phyloP scores from a whole-genome alignment of 2,888 invertebrate species.

The Brenthis hecate region DNA sequence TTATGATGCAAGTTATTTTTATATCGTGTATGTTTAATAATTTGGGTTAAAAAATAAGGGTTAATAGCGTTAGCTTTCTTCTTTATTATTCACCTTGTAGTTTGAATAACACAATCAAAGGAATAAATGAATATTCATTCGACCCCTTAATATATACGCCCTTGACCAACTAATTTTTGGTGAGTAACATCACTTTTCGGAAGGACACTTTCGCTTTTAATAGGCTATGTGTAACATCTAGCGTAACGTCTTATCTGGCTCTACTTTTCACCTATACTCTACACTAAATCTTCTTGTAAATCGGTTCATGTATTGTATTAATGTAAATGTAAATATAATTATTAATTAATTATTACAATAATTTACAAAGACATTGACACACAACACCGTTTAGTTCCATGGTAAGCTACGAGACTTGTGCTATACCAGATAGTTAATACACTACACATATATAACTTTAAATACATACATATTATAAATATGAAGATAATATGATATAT shows the following conservation, averaged over 20 bases:
- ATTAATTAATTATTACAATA: too few relatives aligned
- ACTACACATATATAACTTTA: too few relatives aligned
- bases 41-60: too few relatives aligned
- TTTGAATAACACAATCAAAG: slow-evolving; percentile 15
- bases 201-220: slow-evolving; percentile 12
- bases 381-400: too few relatives aligned
- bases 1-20: too few relatives aligned
- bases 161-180: slow-evolving; percentile 28
- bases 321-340: too few relatives aligned
- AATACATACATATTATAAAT: too few relatives aligned
- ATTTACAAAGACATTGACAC: too few relatives aligned
- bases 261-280: slow-evolving; percentile 1
- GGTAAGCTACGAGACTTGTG: too few relatives aligned
- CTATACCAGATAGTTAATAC: too few relatives aligned
- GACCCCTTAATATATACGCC: slow-evolving; percentile 25
- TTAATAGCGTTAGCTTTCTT: not conserved
- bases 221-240: not conserved
- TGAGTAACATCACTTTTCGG: slow-evolving; percentile 18
- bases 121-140: slow-evolving; percentile 27
- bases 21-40: too few relatives aligned
- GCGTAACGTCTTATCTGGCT: not conserved
- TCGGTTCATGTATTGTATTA: not conserved
- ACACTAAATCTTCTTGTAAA: not conserved
- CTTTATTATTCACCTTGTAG: slow-evolving; percentile 21
- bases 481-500: too few relatives aligned